These are phyloP conservation scores for Lampris megalopsis DNA, from an alignment of 2,113 vertebrate genomes.

Conservation along the genomic window DNA sequence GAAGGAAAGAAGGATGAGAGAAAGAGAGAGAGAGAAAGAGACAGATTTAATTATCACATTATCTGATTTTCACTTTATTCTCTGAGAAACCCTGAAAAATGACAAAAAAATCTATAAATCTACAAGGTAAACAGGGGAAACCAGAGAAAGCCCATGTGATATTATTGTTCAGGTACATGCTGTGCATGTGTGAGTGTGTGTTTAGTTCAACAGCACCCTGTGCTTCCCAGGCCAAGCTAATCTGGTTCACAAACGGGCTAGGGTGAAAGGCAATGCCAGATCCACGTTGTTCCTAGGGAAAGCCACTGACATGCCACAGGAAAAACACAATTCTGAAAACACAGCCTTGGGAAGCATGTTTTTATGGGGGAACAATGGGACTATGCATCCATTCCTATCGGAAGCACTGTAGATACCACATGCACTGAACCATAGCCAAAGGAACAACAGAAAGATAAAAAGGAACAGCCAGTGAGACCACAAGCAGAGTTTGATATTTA, in stretches of 20 bases:
- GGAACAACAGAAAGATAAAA: neutral
- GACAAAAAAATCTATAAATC: slow-evolving; percentile 2
- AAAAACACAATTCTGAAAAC: slow-evolving; percentile 71
- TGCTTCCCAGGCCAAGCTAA: slow-evolving; percentile 15
- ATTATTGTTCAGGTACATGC: neutral
- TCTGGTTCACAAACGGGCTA: slow-evolving; percentile 46
- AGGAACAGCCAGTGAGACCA: neutral
- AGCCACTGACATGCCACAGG: slow-evolving; percentile 76
- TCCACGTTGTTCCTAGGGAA: slow-evolving; percentile 85
- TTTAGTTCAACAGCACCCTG: neutral
- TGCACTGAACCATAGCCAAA: neutral
- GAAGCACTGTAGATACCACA: slow-evolving; percentile 1
- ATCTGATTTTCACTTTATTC: slow-evolving; percentile 19
- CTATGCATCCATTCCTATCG: slow-evolving; percentile 23
- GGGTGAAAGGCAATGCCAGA: slow-evolving; percentile 68
- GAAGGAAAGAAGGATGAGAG: slow-evolving; percentile 3
- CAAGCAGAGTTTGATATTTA: neutral
- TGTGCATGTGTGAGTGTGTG: neutral
- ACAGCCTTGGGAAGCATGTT: slow-evolving; percentile 39
- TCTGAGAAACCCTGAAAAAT: slow-evolving; percentile 7
- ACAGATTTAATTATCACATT: slow-evolving; percentile 22
- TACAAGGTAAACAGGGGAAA: slow-evolving; percentile 20
- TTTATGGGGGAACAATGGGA: slow-evolving; percentile 58
- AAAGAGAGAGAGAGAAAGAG: slow-evolving; percentile 11
- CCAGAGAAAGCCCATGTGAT: slow-evolving; percentile 12